phyloP scores from a whole-genome alignment of 2,888 invertebrate genomes.

The Lottia gigantea region DNA sequence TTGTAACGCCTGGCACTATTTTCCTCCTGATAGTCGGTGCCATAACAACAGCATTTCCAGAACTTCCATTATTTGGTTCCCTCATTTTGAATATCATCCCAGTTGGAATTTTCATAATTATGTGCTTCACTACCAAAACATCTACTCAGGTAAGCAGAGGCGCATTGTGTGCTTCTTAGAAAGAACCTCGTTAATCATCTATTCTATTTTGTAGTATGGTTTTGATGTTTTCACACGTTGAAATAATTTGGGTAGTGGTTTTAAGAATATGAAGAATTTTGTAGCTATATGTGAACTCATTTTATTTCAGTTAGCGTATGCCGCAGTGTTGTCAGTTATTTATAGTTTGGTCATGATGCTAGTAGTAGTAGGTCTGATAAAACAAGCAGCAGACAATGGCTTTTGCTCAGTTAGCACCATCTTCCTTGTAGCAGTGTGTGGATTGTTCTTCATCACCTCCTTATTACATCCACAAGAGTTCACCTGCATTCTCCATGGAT shows the following conservation, averaged over 20 bases:
- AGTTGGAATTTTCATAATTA: conserved; percentile 49
- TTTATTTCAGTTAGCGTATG: conserved; percentile 81
- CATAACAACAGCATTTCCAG: conserved; percentile 66
- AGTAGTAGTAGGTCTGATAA: conserved; percentile 96
- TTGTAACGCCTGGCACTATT: conserved; percentile 87
- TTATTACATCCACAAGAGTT: conserved; percentile 91
- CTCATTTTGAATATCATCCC: conserved; percentile 71
- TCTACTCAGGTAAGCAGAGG: conserved; percentile 75
- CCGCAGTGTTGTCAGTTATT: conserved; percentile 92
- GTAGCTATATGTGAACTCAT: too few species aligned
- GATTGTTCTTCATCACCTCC: conserved; percentile 93
- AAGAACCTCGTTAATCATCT: neutral
- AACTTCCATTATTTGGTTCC: conserved; percentile 67
- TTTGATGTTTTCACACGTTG: too few species aligned
- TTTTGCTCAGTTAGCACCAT: conserved; percentile 92
- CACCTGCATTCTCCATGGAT: conserved; percentile 73
- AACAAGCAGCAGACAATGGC: conserved; percentile 96
- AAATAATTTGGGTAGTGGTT: too few species aligned
- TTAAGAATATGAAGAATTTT: too few species aligned
- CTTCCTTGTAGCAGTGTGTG: conserved; percentile 92
- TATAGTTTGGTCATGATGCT: conserved; percentile 99
- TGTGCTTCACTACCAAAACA: conserved; percentile 51
- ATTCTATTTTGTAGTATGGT: too few species aligned
- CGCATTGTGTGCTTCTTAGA: neutral
- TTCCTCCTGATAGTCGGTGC: conserved; percentile 78